Conservation (phyloP, 2,113 vertebrate genomes). For the Sorex araneus region DNA sequence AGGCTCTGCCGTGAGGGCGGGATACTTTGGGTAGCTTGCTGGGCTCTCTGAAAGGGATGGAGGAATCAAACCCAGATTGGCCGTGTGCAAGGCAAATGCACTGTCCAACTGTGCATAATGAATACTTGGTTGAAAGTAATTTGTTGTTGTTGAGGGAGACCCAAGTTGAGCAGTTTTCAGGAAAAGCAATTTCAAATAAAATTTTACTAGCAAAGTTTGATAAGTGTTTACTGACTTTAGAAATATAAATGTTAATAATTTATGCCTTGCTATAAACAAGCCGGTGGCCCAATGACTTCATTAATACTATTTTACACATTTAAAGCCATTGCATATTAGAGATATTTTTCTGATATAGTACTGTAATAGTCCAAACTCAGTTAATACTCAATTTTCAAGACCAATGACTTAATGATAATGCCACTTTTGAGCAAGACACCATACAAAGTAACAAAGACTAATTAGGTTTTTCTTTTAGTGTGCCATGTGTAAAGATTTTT, state of each 20-base stretch:
- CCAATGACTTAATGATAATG: constrained; percentile 69
- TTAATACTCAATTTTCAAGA: constrained; percentile 84
- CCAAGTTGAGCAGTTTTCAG: not conserved
- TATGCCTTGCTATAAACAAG: not conserved
- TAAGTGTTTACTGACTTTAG: not conserved
- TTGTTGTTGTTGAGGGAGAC: not conserved
- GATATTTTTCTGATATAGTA: constrained; percentile 48
- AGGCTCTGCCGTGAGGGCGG: no score
- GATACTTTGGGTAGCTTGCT: no score
- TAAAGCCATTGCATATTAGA: constrained; percentile 2
- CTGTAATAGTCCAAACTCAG: constrained; percentile 77
- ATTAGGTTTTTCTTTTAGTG: constrained; percentile 83
- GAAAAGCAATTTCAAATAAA: not conserved
- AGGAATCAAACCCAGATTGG: no score
- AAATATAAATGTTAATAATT: not conserved
- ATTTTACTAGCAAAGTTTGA: not conserved
- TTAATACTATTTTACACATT: not conserved
- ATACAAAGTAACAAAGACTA: constrained; percentile 75
- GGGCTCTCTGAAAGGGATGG: no score
- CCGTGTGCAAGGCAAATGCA: no score
- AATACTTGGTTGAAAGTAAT: not conserved
- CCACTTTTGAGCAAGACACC: constrained; percentile 59
- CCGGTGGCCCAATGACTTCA: not conserved
- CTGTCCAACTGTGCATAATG: no score
- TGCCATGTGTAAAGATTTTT: constrained; percentile 71